Conservation (phyloP, 2,797 vertebrate species). For the Galaxias olidus region DNA sequence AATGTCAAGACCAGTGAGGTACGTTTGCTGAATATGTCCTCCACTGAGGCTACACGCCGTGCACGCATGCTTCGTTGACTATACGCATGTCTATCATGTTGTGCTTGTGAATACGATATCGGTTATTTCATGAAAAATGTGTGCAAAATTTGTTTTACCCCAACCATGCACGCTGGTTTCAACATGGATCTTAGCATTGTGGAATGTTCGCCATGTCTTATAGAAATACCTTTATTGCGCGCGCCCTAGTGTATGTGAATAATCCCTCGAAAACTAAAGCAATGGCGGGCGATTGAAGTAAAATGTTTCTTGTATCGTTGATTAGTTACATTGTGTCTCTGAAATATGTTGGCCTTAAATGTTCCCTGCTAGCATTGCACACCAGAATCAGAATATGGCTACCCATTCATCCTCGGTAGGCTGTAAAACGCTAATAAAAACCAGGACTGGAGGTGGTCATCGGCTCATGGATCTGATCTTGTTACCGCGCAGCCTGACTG, state of each 20-base stretch:
- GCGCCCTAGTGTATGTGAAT: constrained; percentile 38
- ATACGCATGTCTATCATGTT: constrained; percentile 59
- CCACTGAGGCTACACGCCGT: constrained; percentile 48
- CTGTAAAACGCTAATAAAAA: constrained; percentile 55
- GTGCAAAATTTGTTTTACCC: constrained; percentile 33
- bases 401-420: constrained; percentile 77
- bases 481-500: constrained; percentile 55
- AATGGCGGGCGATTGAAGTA: constrained; percentile 40
- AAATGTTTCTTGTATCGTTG: constrained; percentile 37
- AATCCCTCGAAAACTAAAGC: constrained; percentile 18
- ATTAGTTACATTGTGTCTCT: constrained; percentile 22
- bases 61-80: constrained; percentile 47
- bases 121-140: constrained; percentile 63
- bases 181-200: constrained; percentile 65
- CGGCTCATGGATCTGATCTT: constrained; percentile 59
- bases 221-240: constrained; percentile 36
- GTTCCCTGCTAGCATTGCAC: constrained; percentile 26
- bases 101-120: constrained; percentile 48
- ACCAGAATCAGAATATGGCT: constrained; percentile 70
- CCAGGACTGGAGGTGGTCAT: constrained; percentile 47
- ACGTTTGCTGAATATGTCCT: constrained; percentile 71
- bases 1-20: constrained; percentile 87
- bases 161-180: constrained; percentile 42
- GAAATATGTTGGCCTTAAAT: constrained; percentile 26
- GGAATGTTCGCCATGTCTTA: constrained; percentile 63